Conservation (phyloP, 2,797 vertebrate species). For the Dallia pectoralis region DNA sequence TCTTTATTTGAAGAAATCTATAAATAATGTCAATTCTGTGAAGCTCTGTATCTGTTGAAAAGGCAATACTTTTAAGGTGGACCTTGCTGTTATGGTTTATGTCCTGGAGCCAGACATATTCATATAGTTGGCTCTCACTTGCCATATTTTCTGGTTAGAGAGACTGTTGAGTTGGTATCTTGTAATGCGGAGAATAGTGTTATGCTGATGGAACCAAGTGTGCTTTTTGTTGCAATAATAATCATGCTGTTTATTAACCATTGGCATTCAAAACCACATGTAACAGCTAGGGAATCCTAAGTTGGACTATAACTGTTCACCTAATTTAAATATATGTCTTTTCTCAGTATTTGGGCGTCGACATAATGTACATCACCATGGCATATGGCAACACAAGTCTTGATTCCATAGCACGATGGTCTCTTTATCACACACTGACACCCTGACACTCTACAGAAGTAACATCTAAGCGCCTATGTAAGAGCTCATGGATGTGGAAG, state of each 20-base stretch:
- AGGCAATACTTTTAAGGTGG: neutral
- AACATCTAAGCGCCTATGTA: too few species aligned
- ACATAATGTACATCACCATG: neutral
- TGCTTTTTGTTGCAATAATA: neutral
- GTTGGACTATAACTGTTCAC: neutral
- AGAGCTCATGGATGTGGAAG: too few species aligned
- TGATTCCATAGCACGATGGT: too few species aligned
- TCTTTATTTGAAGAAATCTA: neutral
- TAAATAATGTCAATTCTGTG: too few species aligned
- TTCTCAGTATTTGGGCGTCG: neutral
- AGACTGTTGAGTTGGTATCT: neutral
- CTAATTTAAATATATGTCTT: neutral
- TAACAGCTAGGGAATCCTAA: neutral
- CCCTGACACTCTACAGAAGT: too few species aligned
- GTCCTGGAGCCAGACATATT: neutral
- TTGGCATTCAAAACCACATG: neutral
- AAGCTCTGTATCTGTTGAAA: neutral
- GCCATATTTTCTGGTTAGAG: neutral
- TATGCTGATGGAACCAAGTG: neutral
- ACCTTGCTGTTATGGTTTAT: neutral
- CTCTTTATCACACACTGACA: too few species aligned
- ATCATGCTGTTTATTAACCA: neutral
- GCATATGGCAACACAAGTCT: neutral
- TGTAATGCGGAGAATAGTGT: neutral
- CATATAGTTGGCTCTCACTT: neutral